Percentiles rank a stretch among this genome's conserved stretches.
Evolutionary conservation across 1,140 invertebrate species (phyloP).

Genomic region (Eufriesea mexicana): DNA sequence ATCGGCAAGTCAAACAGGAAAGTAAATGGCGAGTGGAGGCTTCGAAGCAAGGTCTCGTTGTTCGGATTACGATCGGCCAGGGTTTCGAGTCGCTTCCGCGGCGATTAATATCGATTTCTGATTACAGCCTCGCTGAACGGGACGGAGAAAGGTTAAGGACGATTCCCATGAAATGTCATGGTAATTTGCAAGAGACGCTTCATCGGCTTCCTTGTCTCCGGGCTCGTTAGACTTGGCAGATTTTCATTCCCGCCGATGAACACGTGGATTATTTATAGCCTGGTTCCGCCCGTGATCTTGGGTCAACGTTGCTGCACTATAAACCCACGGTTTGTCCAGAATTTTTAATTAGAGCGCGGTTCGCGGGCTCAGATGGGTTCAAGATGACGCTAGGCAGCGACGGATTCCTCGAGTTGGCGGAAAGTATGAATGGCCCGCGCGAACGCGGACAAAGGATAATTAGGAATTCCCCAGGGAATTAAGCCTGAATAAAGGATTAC

Average conservation of each 20-base stretch:
- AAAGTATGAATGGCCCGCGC: not conserved
- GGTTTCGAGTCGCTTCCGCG: not conserved
- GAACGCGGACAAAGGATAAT: constrained; percentile 28
- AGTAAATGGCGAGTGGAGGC: constrained; percentile 30
- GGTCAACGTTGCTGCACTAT: too few relatives aligned
- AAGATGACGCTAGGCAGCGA: not conserved
- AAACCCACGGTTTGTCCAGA: too few relatives aligned
- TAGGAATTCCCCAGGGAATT: constrained; percentile 42
- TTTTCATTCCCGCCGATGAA: not conserved
- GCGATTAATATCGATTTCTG: constrained; percentile 36
- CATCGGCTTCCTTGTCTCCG: not conserved
- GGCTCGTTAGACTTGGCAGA: not conserved
- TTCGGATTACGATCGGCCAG: not conserved
- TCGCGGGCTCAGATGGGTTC: too few relatives aligned
- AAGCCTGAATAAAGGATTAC: constrained; percentile 47
- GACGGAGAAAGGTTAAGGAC: constrained; percentile 30
- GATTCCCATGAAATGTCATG: constrained; percentile 22
- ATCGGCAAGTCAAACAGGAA: constrained; percentile 39
- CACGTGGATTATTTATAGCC: not conserved
- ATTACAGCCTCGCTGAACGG: not conserved
- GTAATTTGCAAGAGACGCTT: constrained; percentile 19
- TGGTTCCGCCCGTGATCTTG: not conserved
- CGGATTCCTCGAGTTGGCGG: not conserved
- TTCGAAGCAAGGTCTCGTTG: constrained; percentile 12
- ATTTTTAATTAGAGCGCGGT: too few relatives aligned